Evolutionary conservation across 2,113 vertebrate genomes (phyloP).

Genomic region (Podarcis cretensis): DNA sequence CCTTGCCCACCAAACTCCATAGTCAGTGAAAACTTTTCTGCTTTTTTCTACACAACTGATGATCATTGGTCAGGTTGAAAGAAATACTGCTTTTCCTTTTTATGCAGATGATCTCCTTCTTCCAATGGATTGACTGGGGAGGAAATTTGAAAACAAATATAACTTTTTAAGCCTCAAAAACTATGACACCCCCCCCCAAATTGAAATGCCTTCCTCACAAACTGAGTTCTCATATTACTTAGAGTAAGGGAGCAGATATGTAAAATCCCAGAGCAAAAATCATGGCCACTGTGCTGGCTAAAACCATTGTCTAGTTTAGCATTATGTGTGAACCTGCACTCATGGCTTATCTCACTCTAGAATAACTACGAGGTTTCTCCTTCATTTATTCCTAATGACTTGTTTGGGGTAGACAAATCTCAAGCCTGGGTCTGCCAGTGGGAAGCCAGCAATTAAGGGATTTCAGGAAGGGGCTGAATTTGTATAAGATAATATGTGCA

Average conservation of each 20-base stretch:
- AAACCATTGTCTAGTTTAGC: not conserved
- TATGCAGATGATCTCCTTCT: rapidly evolving
- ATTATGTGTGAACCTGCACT: not conserved
- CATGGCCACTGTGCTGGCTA: not conserved
- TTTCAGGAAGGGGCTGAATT: not conserved
- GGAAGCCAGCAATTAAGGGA: not conserved
- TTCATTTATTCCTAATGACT: too few relatives aligned
- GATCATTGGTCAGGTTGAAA: rapidly evolving
- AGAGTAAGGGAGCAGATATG: not conserved
- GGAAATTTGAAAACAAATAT: conserved; percentile 6
- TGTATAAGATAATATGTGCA: not conserved
- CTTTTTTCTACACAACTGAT: rapidly evolving
- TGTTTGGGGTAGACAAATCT: too few relatives aligned
- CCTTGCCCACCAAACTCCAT: rapidly evolving
- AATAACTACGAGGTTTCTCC: too few relatives aligned
- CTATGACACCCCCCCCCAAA: rapidly evolving
- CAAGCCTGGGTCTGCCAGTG: not conserved
- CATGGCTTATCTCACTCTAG: too few relatives aligned
- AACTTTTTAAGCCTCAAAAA: not conserved
- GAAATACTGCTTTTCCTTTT: not conserved
- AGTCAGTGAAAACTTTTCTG: rapidly evolving
- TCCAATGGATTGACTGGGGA: conserved; percentile 31
- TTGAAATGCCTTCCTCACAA: rapidly evolving
- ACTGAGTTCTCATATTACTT: not conserved
- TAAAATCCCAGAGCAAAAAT: not conserved